Evolutionary conservation across 2,113 vertebrate genomes (phyloP).

Genomic region (Terrapene triunguis): DNA sequence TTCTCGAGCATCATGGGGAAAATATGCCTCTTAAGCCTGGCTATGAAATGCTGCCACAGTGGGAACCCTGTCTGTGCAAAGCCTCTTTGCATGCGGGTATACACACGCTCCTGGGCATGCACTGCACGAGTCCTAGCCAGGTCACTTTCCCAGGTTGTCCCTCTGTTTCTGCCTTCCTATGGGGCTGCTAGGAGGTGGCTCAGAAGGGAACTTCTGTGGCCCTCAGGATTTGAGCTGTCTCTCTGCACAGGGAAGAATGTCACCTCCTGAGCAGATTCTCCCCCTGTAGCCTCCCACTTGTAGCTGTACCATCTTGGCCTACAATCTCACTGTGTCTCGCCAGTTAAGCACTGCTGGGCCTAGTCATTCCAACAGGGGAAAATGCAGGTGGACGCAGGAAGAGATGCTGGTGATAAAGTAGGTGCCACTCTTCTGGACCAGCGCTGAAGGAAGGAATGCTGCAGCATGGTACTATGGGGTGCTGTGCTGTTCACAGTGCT

Average conservation of each 20-base stretch:
- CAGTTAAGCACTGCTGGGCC: rapidly evolving
- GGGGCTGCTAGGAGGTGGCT: background rate
- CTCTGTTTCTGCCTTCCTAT: background rate
- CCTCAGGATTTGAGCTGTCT: background rate
- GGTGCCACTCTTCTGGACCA: background rate
- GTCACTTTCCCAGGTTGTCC: background rate
- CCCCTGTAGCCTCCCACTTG: background rate
- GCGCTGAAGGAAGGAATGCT: background rate
- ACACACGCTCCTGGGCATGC: background rate
- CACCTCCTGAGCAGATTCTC: background rate
- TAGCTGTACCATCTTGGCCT: rapidly evolving
- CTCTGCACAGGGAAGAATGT: background rate
- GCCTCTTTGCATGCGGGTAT: background rate
- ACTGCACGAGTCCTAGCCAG: rapidly evolving
- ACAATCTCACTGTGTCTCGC: background rate
- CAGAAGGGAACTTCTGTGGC: background rate
- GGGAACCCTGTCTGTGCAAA: conserved; percentile 40
- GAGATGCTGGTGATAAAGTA: background rate
- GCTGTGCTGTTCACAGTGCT: background rate
- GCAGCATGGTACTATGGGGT: background rate
- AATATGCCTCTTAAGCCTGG: conserved; percentile 72
- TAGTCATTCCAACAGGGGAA: background rate
- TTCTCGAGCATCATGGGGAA: conserved; percentile 79
- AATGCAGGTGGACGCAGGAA: background rate
- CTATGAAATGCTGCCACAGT: conserved; percentile 40